Evolutionary conservation across 2,113 vertebrate genomes (phyloP).

Genomic region (Siphamia tubifer): DNA sequence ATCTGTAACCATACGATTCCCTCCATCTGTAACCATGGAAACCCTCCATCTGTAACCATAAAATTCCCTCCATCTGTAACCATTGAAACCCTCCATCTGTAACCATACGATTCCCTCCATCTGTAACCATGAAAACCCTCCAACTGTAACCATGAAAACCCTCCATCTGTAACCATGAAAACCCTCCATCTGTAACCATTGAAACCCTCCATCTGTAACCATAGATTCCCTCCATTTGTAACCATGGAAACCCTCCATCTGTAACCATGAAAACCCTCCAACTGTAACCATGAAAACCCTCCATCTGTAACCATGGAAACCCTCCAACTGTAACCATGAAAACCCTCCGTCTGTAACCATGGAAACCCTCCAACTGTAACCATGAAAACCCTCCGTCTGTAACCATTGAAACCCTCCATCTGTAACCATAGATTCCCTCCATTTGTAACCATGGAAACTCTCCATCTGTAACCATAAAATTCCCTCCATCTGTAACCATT

Average conservation of each 20-base stretch:
- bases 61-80: conserved; percentile 50
- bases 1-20: conserved; percentile 43
- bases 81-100: background rate
- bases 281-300: conserved; percentile 37
- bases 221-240: background rate
- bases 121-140: no score
- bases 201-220: conserved; percentile 49
- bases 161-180: no score
- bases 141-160: conserved; percentile 41
- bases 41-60: background rate
- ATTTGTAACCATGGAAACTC: no score
- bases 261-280: no score
- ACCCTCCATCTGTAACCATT: background rate
- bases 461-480: no score
- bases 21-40: no score
- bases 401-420: no score
- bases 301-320: no score
- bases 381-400: background rate
- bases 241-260: background rate
- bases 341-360: conserved; percentile 43
- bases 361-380: background rate
- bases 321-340: background rate
- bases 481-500: conserved; percentile 41
- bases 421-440: conserved; percentile 31
- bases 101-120: background rate